phyloP scores from a whole-genome alignment of 2,888 invertebrate genomes.

The Caenorhabditis panamensis region DNA sequence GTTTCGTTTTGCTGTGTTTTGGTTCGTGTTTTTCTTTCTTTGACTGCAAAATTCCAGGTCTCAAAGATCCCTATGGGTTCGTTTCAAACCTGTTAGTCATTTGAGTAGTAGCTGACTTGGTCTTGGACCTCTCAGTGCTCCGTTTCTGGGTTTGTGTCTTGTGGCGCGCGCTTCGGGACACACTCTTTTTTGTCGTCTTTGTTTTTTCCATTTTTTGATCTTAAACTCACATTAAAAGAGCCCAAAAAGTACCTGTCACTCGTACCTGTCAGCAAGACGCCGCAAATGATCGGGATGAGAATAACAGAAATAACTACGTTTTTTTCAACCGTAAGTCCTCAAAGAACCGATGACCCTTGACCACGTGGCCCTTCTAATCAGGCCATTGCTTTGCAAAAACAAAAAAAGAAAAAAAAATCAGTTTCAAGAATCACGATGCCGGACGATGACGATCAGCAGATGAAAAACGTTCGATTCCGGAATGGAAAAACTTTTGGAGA shows the following conservation, averaged over 20 bases:
- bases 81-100: background rate
- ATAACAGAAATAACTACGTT: background rate
- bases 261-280: conserved; percentile 32
- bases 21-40: background rate
- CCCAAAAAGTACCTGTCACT: too few species aligned
- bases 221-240: too few species aligned
- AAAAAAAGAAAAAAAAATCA: too few species aligned
- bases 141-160: conserved; percentile 2
- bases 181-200: conserved; percentile 26
- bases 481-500: conserved; percentile 65
- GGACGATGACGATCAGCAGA: conserved; percentile 54
- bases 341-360: background rate
- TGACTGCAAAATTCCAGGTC: background rate
- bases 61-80: background rate
- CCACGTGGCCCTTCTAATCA: background rate
- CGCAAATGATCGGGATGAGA: conserved; percentile 21
- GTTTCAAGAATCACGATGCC: too few species aligned
- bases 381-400: too few species aligned
- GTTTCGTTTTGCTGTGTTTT: background rate
- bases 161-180: conserved; percentile 4
- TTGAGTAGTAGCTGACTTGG: background rate
- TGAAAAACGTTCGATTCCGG: conserved; percentile 55
- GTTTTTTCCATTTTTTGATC: conserved; percentile 47
- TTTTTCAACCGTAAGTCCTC: background rate
- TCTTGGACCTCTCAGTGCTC: conserved; percentile 4